These are phyloP conservation scores for Mallotus villosus DNA, from an alignment of 2,797 vertebrate species.

Conservation along the genomic window DNA sequence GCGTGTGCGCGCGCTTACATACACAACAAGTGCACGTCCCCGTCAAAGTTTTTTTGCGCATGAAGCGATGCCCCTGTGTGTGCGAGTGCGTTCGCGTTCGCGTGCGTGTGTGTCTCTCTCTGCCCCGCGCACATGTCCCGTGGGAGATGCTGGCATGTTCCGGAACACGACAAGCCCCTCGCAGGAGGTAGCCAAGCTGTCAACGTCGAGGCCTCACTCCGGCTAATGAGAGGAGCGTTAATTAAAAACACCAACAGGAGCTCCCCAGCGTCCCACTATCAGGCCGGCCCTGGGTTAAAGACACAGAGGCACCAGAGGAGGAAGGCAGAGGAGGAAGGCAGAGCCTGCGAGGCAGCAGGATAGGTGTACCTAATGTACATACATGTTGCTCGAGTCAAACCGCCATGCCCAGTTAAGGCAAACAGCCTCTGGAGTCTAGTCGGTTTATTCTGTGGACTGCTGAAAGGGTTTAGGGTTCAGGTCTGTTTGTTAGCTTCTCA, in stretches of 20 bases:
- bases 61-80: conserved; percentile 7
- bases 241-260: conserved; percentile 78
- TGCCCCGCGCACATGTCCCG: conserved; percentile 45
- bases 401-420: conserved; percentile 38
- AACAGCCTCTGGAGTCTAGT: conserved; percentile 33
- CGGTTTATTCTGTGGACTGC: too few species aligned
- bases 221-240: conserved; percentile 77
- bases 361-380: background rate
- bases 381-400: background rate
- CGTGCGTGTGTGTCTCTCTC: background rate
- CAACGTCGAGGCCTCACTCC: conserved; percentile 68
- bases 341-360: background rate
- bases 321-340: background rate
- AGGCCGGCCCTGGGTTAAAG: conserved; percentile 69
- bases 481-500: too few species aligned
- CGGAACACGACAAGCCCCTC: conserved; percentile 64
- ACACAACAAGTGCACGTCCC: too few species aligned
- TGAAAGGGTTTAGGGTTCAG: too few species aligned
- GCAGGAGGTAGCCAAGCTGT: conserved; percentile 72
- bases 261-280: conserved; percentile 65
- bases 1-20: conserved; percentile 14
- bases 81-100: background rate
- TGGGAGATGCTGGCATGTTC: conserved; percentile 61
- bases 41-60: background rate
- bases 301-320: conserved; percentile 37